Evolutionary conservation across 2,113 vertebrate species (phyloP), one percentile per base, ranked within the genome.

Genomic region (Sinocyclocheilus grahami): DNA sequence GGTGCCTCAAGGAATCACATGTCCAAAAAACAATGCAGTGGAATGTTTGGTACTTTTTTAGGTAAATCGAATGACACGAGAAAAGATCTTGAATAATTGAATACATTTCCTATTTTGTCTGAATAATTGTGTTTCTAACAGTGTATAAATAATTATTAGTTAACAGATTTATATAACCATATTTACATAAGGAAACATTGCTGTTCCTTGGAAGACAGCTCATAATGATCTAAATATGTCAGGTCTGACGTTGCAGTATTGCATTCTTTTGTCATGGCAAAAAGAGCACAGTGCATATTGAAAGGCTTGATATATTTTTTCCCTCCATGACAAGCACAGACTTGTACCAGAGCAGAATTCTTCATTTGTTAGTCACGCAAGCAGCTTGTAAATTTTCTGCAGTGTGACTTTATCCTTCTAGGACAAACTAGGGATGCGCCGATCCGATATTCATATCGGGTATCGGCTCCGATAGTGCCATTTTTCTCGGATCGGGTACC

Each of bases 341-440:
- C 67, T 72, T 72, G 82, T 58, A 39, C 18, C 8, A 16, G 30
- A 72, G 10, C 1, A 58, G 48, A 83, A 71, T 22, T 83, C 67
- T 37, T 72, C 11, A 72, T 83, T 72, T 71, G 20, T 55, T 72
- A 82, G 79, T 46, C 60, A 69, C 1, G 62, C 8, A 48, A 48
- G 2, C 4, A 67, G 9, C 24, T 12, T 14, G n/a, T 1, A 16
- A 20, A 16, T 67, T 67, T 27, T 67, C 60, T 30, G 39, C 33
- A 14, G 0, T 62, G 77, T 67, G 39, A 65, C 79, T 30, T 2
- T 24, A 65, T 42, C 39, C 39, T 2, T 67, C 13, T 0, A 67
- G 60, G 16, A 65, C 3, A 81, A 46, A 48, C 11, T 27, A 27
- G 27, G 27, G 27, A 27, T 27, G 27, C 27, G 1, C 27, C 27